Base-by-base conservation (phyloP, 2,888 invertebrate genomes). In the Tupiocoris notatus region DNA sequence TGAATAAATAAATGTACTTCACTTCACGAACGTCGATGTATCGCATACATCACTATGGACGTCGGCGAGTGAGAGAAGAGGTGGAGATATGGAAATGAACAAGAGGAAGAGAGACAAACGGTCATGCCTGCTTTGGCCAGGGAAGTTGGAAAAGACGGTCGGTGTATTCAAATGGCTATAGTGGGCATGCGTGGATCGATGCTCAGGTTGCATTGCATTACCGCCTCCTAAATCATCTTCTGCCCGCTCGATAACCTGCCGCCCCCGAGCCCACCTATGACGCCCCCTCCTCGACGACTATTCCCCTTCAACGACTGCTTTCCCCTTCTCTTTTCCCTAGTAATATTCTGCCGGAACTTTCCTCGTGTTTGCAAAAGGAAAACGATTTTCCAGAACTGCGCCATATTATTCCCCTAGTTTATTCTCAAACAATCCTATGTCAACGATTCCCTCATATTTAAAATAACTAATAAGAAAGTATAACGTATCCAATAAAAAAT, bases 151-250 rank as follows among this genome's bases (percentile, higher is more conserved):
- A 20, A n/a, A 59, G 17, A 59, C 59, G 17, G 57, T 25, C 63
- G 61, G 70, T 73, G 73, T 73, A 73, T 73, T 73, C 73, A 73
- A 73, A 73, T 73, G 73, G 62, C 39, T 9, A 73, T 61, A 73
- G 73, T 73, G 73, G 73, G 73, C 73, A 73, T 73, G 73, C 73
- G 73, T 73, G 73, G 73, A 73, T 73, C 73, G 73, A 73, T 73
- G 73, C 61, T 73, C 73, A 73, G 73, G 73, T 73, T 73, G 73
- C 73, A 73, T 73, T 73, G 73, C 73, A 73, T 73, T 73, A 73
- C 73, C 73, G 73, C 73, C 73, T 73, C 73, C 73, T 73, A 73
- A 73, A 73, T 73, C 73, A 73, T 73, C 73, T 73, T 73, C 73
- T 62, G 25, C 73, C 39, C 73, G 73, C 73, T 73, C 73, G 73